Base-by-base conservation (phyloP, 2,888 invertebrate genomes). In the Toxonevra muliebris region DNA sequence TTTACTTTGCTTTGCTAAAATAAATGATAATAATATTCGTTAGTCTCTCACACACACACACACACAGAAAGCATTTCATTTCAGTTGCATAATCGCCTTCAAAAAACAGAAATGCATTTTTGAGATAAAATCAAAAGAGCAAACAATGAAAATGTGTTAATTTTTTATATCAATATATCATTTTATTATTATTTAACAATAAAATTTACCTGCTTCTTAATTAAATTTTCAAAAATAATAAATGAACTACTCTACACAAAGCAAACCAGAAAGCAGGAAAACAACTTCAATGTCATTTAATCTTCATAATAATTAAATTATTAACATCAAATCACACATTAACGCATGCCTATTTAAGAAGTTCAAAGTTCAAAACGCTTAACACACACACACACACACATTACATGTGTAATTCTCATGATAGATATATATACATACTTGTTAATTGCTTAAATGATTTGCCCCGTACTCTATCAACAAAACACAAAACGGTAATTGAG, bases 401-500 rank as follows among this genome's bases (percentile, higher is more conserved):
- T 12, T 11, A 5, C 4, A 4, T 15, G 5, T 12, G 8, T 30
- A 30, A 30, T 30, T 30, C 30, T 30, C 30, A 30, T 30, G 30
- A 30, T 30, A 30, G 30, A 30, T 30, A 30, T 30, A 30, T 30
- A 30, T 2, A 30, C 7, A 30, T 30, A 30, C 30, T 30, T 30
- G 30, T 30, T 30, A 4, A 30, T 30, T 45, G 4, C 13, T n/a
- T n/a, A 13, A 13, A 48, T 48, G 50, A 2, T 8, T n/a, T 48
- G 50, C 50, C 50, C 4, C 13, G 50, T 8, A 13, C 13, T n/a
- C n/a, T 48, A 4, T n/a, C 4, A 15, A 15, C 50, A 48, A 13
- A 48, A 48, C n/a, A n/a, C 61, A 15, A 42, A 19, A 48, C 59
- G 69, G 69, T 69, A 69, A 69, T 69, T 69, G 69, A 54, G 58